Conservation (phyloP, 2,113 vertebrate genomes). For the Mesoclemmys tuberculata region DNA sequence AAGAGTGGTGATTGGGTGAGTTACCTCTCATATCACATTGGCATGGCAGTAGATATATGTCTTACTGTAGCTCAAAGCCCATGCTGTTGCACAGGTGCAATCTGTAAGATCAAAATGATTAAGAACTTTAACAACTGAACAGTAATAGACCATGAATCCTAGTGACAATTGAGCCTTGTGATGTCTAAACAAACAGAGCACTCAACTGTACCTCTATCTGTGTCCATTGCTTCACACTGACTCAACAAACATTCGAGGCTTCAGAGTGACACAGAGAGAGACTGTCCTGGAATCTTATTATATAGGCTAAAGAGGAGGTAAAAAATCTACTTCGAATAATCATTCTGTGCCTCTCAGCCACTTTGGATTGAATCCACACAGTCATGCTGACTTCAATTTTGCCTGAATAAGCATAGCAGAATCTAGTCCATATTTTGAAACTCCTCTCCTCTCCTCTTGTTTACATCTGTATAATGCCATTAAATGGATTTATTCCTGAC, state of each 20-base stretch:
- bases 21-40: no score
- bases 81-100: no score
- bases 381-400: background rate
- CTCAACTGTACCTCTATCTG: background rate
- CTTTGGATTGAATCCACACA: background rate
- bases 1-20: no score
- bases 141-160: background rate
- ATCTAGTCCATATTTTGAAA: background rate
- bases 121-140: no score
- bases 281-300: background rate
- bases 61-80: no score
- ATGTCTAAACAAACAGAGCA: background rate
- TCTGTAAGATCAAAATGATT: no score
- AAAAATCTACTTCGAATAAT: background rate
- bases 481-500: constrained; percentile 39
- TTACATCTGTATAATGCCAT: constrained; percentile 6
- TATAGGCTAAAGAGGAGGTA: background rate
- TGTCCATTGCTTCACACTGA: background rate
- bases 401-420: background rate
- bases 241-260: background rate
- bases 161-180: background rate
- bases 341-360: background rate
- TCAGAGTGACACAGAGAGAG: background rate
- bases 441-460: background rate
- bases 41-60: no score